Evolutionary conservation across 2,888 invertebrate genomes (phyloP).

Genomic region (Tetranychus truncatus): DNA sequence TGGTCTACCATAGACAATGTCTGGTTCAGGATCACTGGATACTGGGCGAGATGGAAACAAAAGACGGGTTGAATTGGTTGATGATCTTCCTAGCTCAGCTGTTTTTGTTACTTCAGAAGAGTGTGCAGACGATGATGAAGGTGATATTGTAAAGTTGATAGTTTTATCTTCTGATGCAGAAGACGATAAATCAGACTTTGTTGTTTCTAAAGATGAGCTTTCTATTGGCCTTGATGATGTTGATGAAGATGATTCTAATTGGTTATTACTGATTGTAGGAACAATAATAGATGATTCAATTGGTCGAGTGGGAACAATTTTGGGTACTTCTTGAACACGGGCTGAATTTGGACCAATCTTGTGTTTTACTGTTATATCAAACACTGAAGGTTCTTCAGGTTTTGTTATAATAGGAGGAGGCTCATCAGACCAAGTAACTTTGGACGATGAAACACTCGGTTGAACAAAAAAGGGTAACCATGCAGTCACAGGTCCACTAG

Average conservation of each 20-base stretch:
- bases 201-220: slow-evolving; percentile 15
- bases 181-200: slow-evolving; percentile 18
- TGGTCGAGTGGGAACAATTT: background rate
- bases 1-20: slow-evolving; percentile 19
- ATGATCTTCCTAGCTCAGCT: background rate
- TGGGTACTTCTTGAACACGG: slow-evolving; percentile 6
- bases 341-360: slow-evolving; percentile 21
- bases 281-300: slow-evolving; percentile 9
- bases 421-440: slow-evolving; percentile 14
- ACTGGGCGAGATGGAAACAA: background rate
- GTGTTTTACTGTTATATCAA: slow-evolving; percentile 26
- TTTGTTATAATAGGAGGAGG: slow-evolving; percentile 27
- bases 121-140: slow-evolving; percentile 13
- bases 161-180: background rate
- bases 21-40: slow-evolving; percentile 10
- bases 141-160: slow-evolving; percentile 12
- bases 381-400: slow-evolving; percentile 23
- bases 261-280: background rate
- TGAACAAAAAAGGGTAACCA: slow-evolving; percentile 25
- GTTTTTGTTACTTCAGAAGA: background rate
- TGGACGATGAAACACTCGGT: slow-evolving; percentile 17
- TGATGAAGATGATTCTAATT: background rate
- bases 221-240: slow-evolving; percentile 5
- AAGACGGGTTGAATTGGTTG: background rate
- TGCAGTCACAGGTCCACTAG: slow-evolving; percentile 26